phyloP scores from a whole-genome alignment of 2,797 vertebrate genomes.

The Novumbra hubbsi region DNA sequence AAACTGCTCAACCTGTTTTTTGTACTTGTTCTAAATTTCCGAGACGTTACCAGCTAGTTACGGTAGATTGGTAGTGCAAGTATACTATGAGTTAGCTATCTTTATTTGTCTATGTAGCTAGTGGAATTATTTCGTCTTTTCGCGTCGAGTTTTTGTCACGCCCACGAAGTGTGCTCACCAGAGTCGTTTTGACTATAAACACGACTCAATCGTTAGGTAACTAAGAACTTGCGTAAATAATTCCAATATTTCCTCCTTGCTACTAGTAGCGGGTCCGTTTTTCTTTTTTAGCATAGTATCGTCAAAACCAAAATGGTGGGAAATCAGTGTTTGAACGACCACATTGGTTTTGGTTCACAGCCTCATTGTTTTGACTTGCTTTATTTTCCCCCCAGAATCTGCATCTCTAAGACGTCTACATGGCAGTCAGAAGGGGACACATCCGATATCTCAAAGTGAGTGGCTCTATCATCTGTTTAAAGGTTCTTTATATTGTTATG shows the following conservation, averaged over 20 bases:
- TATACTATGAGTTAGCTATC: no score
- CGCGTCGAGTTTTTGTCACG: neutral
- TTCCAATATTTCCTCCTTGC: no score
- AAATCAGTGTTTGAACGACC: neutral
- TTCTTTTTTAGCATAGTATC: no score
- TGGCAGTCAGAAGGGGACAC: slow-evolving; percentile 79
- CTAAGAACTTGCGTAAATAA: no score
- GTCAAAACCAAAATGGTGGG: no score
- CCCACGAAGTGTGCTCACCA: neutral
- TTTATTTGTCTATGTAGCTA: neutral
- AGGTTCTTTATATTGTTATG: neutral
- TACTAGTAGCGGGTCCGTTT: no score
- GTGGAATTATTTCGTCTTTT: neutral
- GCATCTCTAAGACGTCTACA: slow-evolving; percentile 49
- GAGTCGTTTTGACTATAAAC: no score
- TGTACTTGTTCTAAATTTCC: no score
- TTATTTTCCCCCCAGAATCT: slow-evolving; percentile 44
- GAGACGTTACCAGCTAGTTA: no score
- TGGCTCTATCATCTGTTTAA: rapidly evolving
- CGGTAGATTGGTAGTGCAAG: no score
- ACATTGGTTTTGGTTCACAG: neutral
- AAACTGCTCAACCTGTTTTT: no score
- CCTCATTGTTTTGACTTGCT: neutral
- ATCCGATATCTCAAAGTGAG: slow-evolving; percentile 79
- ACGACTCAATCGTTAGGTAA: no score